Evolutionary conservation across 2,888 invertebrate genomes (phyloP).

Genomic region (Bellardia bayeri): DNA sequence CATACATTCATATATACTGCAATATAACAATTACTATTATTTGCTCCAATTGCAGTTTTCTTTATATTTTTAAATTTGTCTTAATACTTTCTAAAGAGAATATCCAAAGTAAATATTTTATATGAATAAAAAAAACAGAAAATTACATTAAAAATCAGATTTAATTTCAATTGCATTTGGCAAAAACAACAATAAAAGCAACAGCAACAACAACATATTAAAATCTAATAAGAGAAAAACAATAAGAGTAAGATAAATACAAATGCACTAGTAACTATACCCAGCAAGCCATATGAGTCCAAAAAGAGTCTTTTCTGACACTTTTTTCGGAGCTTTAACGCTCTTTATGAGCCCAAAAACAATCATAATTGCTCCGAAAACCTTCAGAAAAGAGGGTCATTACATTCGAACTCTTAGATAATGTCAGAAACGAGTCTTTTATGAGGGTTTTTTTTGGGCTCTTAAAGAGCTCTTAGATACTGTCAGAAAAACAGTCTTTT

Average conservation of each 20-base stretch:
- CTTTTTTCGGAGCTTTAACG: too few relatives aligned
- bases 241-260: conserved; percentile 28
- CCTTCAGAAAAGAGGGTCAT: too few relatives aligned
- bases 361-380: too few relatives aligned
- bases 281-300: too few relatives aligned
- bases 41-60: conserved; percentile 40
- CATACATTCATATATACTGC: conserved; percentile 17
- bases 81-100: conserved; percentile 52
- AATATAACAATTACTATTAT: conserved; percentile 63
- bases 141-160: conserved; percentile 82
- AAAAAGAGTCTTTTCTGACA: too few relatives aligned
- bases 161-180: conserved; percentile 80
- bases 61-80: conserved; percentile 10
- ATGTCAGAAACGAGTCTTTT: too few relatives aligned
- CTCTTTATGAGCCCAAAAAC: too few relatives aligned
- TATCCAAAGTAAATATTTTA: conserved; percentile 62
- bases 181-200: conserved; percentile 78
- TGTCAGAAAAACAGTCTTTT: too few relatives aligned
- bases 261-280: too few relatives aligned
- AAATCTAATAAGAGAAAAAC: conserved; percentile 57
- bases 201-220: conserved; percentile 41
- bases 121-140: conserved; percentile 79
- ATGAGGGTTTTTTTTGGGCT: too few relatives aligned
- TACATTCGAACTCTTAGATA: too few relatives aligned
- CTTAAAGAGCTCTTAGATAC: too few relatives aligned